These are phyloP conservation scores for Willowsia nigromaculata DNA, from an alignment of 2,888 invertebrate genomes.

Conservation along the genomic window DNA sequence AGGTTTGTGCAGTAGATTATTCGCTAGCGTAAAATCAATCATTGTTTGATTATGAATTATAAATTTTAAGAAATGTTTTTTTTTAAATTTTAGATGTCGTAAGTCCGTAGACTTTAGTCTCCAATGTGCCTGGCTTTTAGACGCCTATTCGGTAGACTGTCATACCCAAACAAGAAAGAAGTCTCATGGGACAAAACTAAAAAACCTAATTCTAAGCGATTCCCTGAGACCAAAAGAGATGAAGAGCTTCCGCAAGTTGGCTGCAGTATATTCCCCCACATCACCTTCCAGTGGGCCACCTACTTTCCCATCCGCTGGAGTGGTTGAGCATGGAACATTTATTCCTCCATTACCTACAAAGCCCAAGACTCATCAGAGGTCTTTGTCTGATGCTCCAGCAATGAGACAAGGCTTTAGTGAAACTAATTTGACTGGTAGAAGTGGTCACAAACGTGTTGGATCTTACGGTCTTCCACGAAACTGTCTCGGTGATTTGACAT, in stretches of 20 bases:
- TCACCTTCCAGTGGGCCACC: slow-evolving; percentile 76
- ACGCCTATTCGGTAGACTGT: slow-evolving; percentile 93
- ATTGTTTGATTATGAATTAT: no score
- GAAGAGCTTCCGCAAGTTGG: slow-evolving; percentile 76
- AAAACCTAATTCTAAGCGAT: slow-evolving; percentile 87
- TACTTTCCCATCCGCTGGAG: slow-evolving; percentile 77
- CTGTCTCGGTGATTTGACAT: slow-evolving; percentile 91
- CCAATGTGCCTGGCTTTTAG: slow-evolving; percentile 96
- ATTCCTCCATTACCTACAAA: slow-evolving; percentile 45
- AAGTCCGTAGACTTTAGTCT: slow-evolving; percentile 97
- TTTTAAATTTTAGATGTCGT: slow-evolving; percentile 85
- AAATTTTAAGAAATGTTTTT: neutral
- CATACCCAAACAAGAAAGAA: slow-evolving; percentile 86
- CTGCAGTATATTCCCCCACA: slow-evolving; percentile 75
- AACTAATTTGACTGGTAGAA: slow-evolving; percentile 69
- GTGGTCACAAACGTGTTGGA: slow-evolving; percentile 77
- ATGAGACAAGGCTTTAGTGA: slow-evolving; percentile 81
- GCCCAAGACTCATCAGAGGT: slow-evolving; percentile 89
- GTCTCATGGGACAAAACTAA: slow-evolving; percentile 88
- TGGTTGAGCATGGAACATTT: slow-evolving; percentile 23
- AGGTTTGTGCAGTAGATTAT: slow-evolving; percentile 82
- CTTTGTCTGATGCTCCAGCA: slow-evolving; percentile 88
- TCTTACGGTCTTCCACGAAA: slow-evolving; percentile 79
- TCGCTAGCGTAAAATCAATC: no score
- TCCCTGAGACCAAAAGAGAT: slow-evolving; percentile 82